phyloP scores from a whole-genome alignment of 2,888 invertebrate species.

The Lasioglossum zephyrum region DNA sequence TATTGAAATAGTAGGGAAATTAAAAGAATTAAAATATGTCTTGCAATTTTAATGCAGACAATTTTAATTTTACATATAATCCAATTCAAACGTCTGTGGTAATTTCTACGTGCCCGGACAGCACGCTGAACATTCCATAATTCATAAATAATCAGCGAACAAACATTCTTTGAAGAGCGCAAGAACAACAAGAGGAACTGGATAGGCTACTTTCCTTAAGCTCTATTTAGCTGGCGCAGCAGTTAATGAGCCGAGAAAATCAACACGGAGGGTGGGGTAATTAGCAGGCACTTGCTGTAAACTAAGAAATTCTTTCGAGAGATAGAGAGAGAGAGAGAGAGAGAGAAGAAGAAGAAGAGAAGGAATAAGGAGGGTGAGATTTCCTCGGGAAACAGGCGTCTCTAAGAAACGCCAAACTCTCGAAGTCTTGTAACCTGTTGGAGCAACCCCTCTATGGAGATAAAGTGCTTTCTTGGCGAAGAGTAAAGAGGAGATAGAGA shows the following conservation, averaged over 20 bases:
- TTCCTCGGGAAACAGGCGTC: conserved; percentile 60
- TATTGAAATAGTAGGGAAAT: neutral
- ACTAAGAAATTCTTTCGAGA: conserved; percentile 46
- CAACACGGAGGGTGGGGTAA: conserved; percentile 37
- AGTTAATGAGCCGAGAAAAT: conserved; percentile 46
- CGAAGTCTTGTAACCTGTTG: conserved; percentile 82
- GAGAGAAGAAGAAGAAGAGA: neutral
- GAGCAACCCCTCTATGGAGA: conserved; percentile 74
- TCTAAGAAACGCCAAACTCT: conserved; percentile 74
- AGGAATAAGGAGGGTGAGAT: conserved; percentile 22
- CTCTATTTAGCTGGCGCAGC: neutral
- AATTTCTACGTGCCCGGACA: neutral
- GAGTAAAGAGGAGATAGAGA: conserved; percentile 38
- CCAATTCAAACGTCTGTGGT: neutral
- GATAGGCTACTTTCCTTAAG: neutral
- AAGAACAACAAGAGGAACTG: neutral
- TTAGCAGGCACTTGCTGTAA: conserved; percentile 62
- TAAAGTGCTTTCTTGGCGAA: conserved; percentile 73
- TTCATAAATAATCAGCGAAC: neutral
- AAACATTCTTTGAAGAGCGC: neutral
- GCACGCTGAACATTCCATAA: neutral
- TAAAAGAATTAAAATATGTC: neutral
- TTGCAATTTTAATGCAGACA: neutral
- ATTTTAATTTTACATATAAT: neutral
- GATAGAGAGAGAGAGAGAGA: neutral